phyloP scores from a whole-genome alignment of 1,140 invertebrate species.

The Diprion similis region DNA sequence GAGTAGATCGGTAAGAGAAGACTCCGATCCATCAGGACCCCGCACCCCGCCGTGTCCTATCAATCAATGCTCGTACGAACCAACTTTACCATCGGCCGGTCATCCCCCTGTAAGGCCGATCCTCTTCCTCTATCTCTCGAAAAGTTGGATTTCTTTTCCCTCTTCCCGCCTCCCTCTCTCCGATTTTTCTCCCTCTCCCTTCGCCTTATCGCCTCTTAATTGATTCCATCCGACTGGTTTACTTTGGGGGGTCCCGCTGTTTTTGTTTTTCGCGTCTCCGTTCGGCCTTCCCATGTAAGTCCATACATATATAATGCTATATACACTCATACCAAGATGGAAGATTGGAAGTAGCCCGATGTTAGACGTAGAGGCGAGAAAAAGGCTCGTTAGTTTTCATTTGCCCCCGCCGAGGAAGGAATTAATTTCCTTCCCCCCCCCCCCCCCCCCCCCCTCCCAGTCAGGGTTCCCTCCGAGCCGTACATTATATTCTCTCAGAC shows the following conservation, averaged over 20 bases:
- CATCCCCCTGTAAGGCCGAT: not conserved
- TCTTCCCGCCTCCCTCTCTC: not conserved
- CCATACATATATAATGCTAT: too few relatives aligned
- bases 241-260: slow-evolving; percentile 6
- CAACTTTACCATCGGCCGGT: not conserved
- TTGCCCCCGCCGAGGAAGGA: not conserved
- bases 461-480: too few relatives aligned
- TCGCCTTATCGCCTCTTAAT: not conserved
- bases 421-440: not conserved
- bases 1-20: not conserved
- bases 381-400: slow-evolving; percentile 7
- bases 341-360: not conserved
- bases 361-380: not conserved
- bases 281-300: not conserved
- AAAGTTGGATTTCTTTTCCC: not conserved
- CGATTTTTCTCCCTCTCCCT: not conserved
- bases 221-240: slow-evolving; percentile 7
- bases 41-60: slow-evolving; percentile 4
- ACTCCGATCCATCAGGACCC: slow-evolving; percentile 1
- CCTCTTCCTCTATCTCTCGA: not conserved
- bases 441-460: not conserved
- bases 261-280: slow-evolving; percentile 5
- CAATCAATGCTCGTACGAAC: not conserved
- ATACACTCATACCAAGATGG: not conserved
- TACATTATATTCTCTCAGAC: not conserved